phyloP scores from a whole-genome alignment of 2,888 invertebrate genomes.

The Pachydiplax longipennis region DNA sequence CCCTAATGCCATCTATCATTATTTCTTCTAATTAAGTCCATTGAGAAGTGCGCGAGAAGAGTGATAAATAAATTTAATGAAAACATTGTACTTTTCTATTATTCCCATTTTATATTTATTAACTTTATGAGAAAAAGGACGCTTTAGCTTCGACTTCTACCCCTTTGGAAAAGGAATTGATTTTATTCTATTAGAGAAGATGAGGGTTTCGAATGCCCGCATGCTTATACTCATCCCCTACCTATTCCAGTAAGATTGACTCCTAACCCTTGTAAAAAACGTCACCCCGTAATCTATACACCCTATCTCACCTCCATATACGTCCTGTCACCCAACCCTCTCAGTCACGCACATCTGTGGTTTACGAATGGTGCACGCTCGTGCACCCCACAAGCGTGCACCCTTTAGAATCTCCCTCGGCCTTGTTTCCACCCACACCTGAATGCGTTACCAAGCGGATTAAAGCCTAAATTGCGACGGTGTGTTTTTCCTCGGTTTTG shows the following conservation, averaged over 20 bases:
- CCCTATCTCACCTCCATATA: neutral
- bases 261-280: neutral
- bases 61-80: too few species aligned
- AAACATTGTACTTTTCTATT: too few species aligned
- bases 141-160: too few species aligned
- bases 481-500: neutral
- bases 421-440: constrained; percentile 23
- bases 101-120: too few species aligned
- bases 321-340: neutral
- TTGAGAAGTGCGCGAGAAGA: too few species aligned
- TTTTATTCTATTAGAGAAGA: too few species aligned
- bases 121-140: too few species aligned
- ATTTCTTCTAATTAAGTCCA: too few species aligned
- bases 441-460: neutral
- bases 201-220: too few species aligned
- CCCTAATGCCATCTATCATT: too few species aligned
- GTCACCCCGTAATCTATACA: neutral
- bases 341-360: constrained; percentile 29
- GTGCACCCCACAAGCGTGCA: neutral
- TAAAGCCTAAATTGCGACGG: neutral
- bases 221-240: too few species aligned
- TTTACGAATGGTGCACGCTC: constrained; percentile 1
- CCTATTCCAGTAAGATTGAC: neutral
- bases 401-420: neutral
- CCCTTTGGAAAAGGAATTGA: too few species aligned